Evolutionary conservation across 2,888 invertebrate species (phyloP).

Genomic region (Trichogramma evanescens): DNA sequence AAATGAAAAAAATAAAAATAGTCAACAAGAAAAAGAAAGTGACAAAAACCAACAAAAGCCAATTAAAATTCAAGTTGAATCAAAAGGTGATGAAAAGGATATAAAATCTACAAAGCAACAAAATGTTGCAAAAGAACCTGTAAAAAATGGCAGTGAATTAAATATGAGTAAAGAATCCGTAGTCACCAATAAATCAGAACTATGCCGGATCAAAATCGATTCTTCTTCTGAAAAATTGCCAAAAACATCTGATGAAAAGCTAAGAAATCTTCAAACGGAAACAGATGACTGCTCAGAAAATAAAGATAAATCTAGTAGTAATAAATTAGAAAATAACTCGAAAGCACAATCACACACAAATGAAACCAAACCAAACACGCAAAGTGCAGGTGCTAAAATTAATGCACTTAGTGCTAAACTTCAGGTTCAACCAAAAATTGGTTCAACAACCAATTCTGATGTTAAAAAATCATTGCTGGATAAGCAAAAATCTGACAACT

Average conservation of each 20-base stretch:
- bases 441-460: constrained; percentile 38
- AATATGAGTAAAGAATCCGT: constrained; percentile 5
- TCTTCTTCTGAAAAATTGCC: too few relatives aligned
- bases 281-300: too few relatives aligned
- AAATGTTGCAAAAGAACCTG: constrained; percentile 17
- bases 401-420: constrained; percentile 42
- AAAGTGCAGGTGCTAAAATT: constrained; percentile 39
- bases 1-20: neutral
- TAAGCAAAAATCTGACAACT: neutral
- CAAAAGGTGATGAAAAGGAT: constrained; percentile 19
- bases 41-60: constrained; percentile 5
- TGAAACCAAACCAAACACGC: constrained; percentile 7
- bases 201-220: neutral
- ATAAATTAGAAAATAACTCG: constrained; percentile 4
- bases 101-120: constrained; percentile 19
- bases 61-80: constrained; percentile 13
- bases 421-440: constrained; percentile 43
- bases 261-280: too few relatives aligned
- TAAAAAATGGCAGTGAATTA: constrained; percentile 7
- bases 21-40: constrained; percentile 17
- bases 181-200: neutral
- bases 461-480: constrained; percentile 38
- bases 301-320: neutral
- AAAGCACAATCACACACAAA: neutral
- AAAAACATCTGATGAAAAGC: too few relatives aligned